phyloP scores from a whole-genome alignment of 2,113 vertebrate genomes.

The Amblyopsis rosae region DNA sequence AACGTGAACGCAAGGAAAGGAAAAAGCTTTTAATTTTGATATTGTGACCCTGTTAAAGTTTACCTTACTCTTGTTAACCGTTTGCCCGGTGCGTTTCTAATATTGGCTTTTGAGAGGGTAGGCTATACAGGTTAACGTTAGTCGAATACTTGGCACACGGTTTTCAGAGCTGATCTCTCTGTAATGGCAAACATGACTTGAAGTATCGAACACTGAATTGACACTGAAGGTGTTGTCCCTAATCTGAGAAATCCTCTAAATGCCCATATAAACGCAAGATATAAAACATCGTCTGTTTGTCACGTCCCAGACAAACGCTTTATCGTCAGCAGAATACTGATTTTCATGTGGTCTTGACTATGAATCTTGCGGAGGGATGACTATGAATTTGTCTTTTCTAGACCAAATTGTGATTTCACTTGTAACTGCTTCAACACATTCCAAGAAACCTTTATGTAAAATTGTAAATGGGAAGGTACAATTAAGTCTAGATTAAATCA shows the following conservation, averaged over 20 bases:
- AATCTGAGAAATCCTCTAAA: conserved; percentile 56
- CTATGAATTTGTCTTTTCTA: conserved; percentile 43
- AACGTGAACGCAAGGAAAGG: background rate
- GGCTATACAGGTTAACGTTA: conserved; percentile 18
- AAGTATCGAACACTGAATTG: conserved; percentile 53
- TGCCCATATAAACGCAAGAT: conserved; percentile 50
- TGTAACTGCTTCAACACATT: conserved; percentile 31
- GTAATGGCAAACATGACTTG: conserved; percentile 57
- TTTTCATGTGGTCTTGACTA: conserved; percentile 38
- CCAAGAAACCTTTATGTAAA: conserved; percentile 46
- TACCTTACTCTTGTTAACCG: conserved; percentile 35
- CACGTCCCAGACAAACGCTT: conserved; percentile 29
- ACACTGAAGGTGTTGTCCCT: conserved; percentile 53
- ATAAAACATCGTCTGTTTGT: conserved; percentile 49
- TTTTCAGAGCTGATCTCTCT: conserved; percentile 48
- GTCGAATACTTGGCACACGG: conserved; percentile 39
- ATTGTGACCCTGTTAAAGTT: conserved; percentile 68
- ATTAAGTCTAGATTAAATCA: too few relatives aligned
- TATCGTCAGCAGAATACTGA: conserved; percentile 54
- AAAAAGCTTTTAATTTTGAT: conserved; percentile 25
- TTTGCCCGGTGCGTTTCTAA: conserved; percentile 40
- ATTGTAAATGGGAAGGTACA: too few relatives aligned
- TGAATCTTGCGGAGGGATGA: conserved; percentile 51
- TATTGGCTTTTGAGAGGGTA: conserved; percentile 34
- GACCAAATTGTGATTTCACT: conserved; percentile 50